phyloP scores from a whole-genome alignment of 2,797 vertebrate species.

The Girardinus metallicus region DNA sequence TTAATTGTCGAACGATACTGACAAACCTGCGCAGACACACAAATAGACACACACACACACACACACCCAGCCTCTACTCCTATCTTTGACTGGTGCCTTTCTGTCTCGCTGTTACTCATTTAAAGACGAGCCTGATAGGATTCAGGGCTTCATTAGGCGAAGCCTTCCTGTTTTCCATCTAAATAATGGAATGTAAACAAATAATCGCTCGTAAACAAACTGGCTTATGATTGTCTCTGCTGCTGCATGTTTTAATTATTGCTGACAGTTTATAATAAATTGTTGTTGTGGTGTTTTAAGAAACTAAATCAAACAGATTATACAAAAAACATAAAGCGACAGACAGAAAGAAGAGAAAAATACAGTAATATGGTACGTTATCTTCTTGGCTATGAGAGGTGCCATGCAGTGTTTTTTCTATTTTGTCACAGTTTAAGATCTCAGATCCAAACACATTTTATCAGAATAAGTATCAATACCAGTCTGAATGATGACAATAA shows the following conservation, averaged over 20 bases:
- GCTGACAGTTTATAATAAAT: slow-evolving; percentile 4
- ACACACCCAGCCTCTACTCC: slow-evolving; percentile 4
- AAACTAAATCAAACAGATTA: background rate
- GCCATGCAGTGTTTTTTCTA: background rate
- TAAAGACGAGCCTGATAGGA: slow-evolving; percentile 32
- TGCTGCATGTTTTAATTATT: slow-evolving; percentile 28
- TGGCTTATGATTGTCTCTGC: background rate
- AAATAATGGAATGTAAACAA: slow-evolving; percentile 54
- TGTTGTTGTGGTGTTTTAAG: background rate
- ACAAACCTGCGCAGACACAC: background rate
- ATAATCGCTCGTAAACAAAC: slow-evolving; percentile 30
- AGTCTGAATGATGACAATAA: background rate
- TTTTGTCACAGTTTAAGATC: background rate
- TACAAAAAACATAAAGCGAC: background rate
- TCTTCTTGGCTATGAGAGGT: background rate
- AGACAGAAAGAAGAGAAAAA: background rate
- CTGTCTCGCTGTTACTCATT: slow-evolving; percentile 42
- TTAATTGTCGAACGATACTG: background rate
- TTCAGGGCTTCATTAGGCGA: slow-evolving; percentile 42
- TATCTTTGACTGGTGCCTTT: slow-evolving; percentile 16
- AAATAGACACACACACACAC: background rate
- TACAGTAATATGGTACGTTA: no score
- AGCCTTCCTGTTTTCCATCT: slow-evolving; percentile 51
- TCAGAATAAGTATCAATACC: background rate
- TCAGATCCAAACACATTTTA: background rate